A percentile compares a stretch with the other conserved stretches of the same genome.
Evolutionary conservation across 2,113 vertebrate species (phyloP).

Genomic region (Urocitellus parryii): DNA sequence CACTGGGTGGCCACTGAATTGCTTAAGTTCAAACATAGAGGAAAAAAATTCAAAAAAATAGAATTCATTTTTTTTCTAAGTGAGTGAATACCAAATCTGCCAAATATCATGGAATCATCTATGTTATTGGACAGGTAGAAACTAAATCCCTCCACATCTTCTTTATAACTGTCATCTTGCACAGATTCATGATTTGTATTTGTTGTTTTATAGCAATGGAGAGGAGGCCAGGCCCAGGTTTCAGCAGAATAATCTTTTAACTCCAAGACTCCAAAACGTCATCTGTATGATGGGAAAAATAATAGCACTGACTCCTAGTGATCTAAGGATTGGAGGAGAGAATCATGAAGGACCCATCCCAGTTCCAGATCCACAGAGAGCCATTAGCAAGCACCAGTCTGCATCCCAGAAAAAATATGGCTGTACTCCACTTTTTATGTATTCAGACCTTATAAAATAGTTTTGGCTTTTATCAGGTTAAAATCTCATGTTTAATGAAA

Average conservation of each 20-base stretch:
- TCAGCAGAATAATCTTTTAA: neutral
- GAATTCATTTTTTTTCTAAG: too few relatives aligned
- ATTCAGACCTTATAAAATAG: slow-evolving; percentile 7
- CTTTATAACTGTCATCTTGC: too few relatives aligned
- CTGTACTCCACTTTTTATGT: neutral
- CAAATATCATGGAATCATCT: neutral
- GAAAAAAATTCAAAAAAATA: neutral
- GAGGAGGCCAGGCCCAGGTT: neutral
- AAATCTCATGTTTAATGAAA: neutral
- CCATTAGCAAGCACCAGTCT: fast-evolving
- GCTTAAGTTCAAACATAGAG: neutral
- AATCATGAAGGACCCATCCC: neutral
- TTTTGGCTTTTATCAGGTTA: neutral
- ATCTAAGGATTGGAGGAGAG: neutral
- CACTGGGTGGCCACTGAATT: neutral
- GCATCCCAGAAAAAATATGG: neutral
- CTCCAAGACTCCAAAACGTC: neutral
- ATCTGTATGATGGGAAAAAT: neutral
- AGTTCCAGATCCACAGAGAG: neutral
- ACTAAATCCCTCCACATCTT: neutral
- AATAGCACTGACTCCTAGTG: neutral
- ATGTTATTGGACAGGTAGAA: neutral
- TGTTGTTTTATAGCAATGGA: neutral
- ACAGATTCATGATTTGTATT: neutral
- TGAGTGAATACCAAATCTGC: neutral